Percentiles rank a stretch among this genome's conserved stretches.
These are phyloP conservation scores for Paraplagusia blochii DNA, from an alignment of 2,113 vertebrate species.

Conservation along the genomic window DNA sequence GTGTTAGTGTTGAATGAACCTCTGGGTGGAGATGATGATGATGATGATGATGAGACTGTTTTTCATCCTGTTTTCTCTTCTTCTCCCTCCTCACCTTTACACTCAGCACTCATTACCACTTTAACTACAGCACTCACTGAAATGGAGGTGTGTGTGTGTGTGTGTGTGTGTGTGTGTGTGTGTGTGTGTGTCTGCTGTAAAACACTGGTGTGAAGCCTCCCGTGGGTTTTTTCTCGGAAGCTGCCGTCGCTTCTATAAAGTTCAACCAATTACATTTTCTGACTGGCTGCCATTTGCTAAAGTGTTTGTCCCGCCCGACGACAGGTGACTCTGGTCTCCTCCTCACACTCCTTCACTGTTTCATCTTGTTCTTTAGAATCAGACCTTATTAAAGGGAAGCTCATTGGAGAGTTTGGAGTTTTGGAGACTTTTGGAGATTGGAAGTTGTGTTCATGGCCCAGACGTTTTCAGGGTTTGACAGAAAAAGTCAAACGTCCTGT, in stretches of 20 bases:
- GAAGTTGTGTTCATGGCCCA: too few relatives aligned
- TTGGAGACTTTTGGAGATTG: too few relatives aligned
- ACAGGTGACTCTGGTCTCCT: too few relatives aligned
- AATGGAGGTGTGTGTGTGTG: conserved; percentile 41
- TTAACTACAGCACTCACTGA: conserved; percentile 65
- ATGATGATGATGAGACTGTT: neutral
- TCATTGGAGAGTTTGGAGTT: too few relatives aligned
- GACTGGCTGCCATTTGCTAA: conserved; percentile 61
- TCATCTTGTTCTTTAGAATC: too few relatives aligned
- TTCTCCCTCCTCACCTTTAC: conserved; percentile 38
- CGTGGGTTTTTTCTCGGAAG: conserved; percentile 52
- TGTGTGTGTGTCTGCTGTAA: conserved; percentile 44
- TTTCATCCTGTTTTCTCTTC: conserved; percentile 1
- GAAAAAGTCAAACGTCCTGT: too few relatives aligned
- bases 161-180: conserved; percentile 14
- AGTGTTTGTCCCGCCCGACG: conserved; percentile 14
- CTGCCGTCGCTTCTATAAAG: conserved; percentile 65
- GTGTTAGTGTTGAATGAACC: too few relatives aligned
- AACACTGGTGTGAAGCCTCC: conserved; percentile 63
- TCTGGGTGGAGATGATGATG: too few relatives aligned
- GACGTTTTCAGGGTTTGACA: too few relatives aligned
- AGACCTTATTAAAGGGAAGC: too few relatives aligned
- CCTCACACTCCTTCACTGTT: too few relatives aligned
- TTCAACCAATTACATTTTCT: conserved; percentile 71
- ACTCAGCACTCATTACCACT: conserved; percentile 47